These are phyloP conservation scores for Prionace glauca DNA, from an alignment of 2,797 vertebrate species.

Conservation along the genomic window DNA sequence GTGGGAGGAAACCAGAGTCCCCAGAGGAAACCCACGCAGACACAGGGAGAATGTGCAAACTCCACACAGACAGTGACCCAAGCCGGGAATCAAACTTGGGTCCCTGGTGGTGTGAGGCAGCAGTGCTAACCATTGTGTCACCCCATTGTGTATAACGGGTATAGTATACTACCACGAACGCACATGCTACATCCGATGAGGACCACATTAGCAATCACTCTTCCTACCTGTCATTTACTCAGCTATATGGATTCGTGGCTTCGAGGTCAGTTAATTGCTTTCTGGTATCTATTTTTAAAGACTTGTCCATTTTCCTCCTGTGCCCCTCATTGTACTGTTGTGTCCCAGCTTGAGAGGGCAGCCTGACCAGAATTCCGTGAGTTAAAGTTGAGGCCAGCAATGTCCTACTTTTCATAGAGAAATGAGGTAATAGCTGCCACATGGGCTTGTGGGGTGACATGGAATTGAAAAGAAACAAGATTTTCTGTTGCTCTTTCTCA, in stretches of 20 bases:
- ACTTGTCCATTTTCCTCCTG: background rate
- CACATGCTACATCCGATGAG: no score
- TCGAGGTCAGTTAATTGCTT: no score
- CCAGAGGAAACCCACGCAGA: no score
- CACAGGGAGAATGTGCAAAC: no score
- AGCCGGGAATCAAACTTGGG: no score
- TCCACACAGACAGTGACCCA: no score
- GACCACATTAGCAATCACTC: background rate
- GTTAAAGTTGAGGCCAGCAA: background rate
- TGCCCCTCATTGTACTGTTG: background rate
- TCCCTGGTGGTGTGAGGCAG: no score
- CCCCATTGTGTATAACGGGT: background rate
- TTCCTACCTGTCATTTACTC: background rate
- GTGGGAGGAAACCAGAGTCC: no score
- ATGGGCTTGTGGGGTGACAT: background rate
- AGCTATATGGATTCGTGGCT: no score
- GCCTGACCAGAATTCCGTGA: background rate
- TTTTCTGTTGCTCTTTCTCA: background rate
- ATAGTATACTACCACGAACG: no score
- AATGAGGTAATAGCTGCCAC: background rate
- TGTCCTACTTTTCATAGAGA: background rate
- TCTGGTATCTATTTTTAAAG: background rate
- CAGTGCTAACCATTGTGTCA: no score
- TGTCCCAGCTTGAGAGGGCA: background rate
- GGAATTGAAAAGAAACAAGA: background rate